Evolutionary conservation across 2,888 invertebrate genomes (phyloP), one percentile per base, ranked within the genome.

Genomic region (Drosophila maculinotata): DNA sequence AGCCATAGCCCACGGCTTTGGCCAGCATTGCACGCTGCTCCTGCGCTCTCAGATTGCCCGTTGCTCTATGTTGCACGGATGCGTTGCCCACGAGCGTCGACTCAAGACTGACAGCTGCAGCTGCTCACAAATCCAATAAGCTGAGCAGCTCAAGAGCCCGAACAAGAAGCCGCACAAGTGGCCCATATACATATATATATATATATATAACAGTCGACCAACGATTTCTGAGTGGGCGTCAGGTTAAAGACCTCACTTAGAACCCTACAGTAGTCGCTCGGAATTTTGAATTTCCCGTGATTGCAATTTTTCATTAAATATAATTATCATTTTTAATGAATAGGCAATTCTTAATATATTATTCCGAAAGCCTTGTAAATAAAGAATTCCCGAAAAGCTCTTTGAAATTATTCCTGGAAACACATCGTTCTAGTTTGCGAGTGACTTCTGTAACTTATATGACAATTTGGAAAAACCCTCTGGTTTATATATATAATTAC

Each of bases 121-220:
- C 20, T 20, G 20, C 2, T 2, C 59, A 42, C 70, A 87, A 89
- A 90, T 89, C 80, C 79, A 90, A 89, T 90, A 90, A 88, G 76
- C 63, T 69, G 67, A 49, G 60, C 70, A 35, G 51, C 66, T 57
- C 56, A 36, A 66, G 66, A 42, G 66, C 41, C 51, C 63, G n/a
- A 9, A 25, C 62, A 64, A 52, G 56, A 73, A 73, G 57, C 72
- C 72, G 31, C 57, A 70, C 60, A 81, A 87, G 74, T 79, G 75
- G 71, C 53, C 47, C 60, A 53, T 42, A 59, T 65, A 2, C 12
- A 20, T 44, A 30, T 28, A 30, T 17, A 45, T 30, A 30, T 6
- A 30, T 28, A 59, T 66, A 66, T n/a, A 66, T 53, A 20, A 45
- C 5, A 59, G 33, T 39, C 39, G 14, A 15, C 12, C 39, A 49